A percentile compares a stretch with the other conserved stretches of the same genome.
Conservation (phyloP, 2,113 vertebrate species). For the Gallinago undulata region DNA sequence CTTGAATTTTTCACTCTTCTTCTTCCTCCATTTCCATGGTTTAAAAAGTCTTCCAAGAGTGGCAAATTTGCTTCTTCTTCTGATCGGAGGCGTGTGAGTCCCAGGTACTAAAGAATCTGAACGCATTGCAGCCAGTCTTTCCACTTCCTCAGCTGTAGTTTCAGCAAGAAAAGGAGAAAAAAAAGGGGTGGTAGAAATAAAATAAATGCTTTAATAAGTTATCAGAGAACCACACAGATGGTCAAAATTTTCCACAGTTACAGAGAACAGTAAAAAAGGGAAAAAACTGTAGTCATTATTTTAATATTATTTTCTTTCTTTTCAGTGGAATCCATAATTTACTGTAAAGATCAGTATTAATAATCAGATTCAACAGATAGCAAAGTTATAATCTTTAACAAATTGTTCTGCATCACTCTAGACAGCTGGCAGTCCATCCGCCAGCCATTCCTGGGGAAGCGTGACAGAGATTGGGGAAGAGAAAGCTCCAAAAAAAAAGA, state of each 20-base stretch:
- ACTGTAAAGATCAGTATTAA: background rate
- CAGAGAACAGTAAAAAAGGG: background rate
- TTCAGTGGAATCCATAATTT: background rate
- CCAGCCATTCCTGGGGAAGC: background rate
- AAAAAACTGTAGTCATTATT: background rate
- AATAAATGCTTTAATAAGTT: constrained; percentile 26
- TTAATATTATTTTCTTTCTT: background rate
- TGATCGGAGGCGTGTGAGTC: constrained; percentile 92
- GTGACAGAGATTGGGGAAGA: background rate
- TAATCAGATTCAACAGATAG: background rate
- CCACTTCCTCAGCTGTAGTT: constrained; percentile 92
- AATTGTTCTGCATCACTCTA: background rate
- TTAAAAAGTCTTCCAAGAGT: constrained; percentile 95
- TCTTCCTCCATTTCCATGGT: constrained; percentile 99
- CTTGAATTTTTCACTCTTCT: constrained; percentile 99
- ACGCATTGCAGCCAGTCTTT: constrained; percentile 94
- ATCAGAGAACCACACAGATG: constrained; percentile 32
- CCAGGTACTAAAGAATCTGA: constrained; percentile 92
- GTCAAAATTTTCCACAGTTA: constrained; percentile 47
- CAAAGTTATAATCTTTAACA: background rate
- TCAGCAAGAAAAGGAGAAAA: background rate
- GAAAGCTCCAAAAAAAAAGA: background rate
- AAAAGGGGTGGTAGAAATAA: background rate
- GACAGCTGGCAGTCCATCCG: background rate
- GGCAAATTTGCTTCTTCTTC: constrained; percentile 93